Evolutionary conservation across 2,797 vertebrate genomes (phyloP), one percentile per base, ranked within the genome.

Genomic region (Cryptoprocta ferox): DNA sequence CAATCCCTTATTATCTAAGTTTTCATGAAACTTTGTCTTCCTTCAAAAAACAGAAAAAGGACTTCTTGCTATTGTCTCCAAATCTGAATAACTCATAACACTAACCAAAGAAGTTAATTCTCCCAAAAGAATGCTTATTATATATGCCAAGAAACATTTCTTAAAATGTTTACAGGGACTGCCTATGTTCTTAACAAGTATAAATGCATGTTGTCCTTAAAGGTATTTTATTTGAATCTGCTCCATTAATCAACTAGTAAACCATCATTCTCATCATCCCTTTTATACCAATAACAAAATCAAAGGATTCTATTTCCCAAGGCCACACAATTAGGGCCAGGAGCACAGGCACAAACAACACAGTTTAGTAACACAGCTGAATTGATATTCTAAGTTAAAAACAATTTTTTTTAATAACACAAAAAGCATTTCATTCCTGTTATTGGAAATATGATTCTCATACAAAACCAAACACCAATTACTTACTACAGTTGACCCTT

Each of bases 391-490:
- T 78, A 80, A 82, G 24, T 75, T 73, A 50, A 94, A 70, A 79
- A 80, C 87, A 79, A 39, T 14, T 30, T 10, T 48, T 82, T 88
- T 76, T 68, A 87, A 89, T 39, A 14, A 87, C 73, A 87, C 35
- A 80, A 89, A 93, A 88, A 78, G 71, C 28, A n/a, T 89, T 73
- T 48, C 30, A 87, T 73, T 89, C 50, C 28, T 76, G 3, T 86
- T 91, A 93, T 65, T 61, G 88, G 30, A 97, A 94, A 94, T 93
- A 10, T 68, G 18, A 96, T 53, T 96, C 30, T 80, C 63, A 80
- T 16, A 94, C 24, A 94, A 94, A 93, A 35, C 5, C 42, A 96
- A 90, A 95, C 16, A 86, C 32, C 68, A 79, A 78, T 63, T 93
- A 91, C 66, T 70, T 90, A 76, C 28, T 32, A 73, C 26, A 73